Conservation (phyloP, 2,888 invertebrate genomes). For the Temnothorax ravouxi region DNA sequence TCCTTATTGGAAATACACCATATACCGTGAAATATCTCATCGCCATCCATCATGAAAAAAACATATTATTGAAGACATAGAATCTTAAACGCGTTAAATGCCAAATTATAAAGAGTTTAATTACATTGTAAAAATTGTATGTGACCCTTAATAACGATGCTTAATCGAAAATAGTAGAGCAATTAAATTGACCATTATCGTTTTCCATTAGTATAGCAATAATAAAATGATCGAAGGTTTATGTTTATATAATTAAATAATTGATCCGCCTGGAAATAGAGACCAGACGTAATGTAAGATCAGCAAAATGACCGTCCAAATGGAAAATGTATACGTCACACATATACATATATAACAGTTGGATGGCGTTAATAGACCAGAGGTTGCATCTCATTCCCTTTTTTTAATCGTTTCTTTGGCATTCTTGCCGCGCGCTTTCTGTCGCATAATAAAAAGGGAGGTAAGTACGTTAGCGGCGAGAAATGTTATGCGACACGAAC, state of each 20-base stretch:
- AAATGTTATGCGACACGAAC: slow-evolving; percentile 58
- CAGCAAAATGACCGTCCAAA: not conserved
- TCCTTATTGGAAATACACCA: slow-evolving; percentile 49
- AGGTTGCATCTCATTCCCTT: not conserved
- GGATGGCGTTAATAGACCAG: slow-evolving; percentile 9
- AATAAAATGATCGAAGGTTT: not conserved
- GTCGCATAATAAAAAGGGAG: slow-evolving; percentile 28
- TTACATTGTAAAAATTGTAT: not conserved
- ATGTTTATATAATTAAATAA: slow-evolving; percentile 4
- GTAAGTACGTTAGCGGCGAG: slow-evolving; percentile 37
- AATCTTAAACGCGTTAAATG: not conserved
- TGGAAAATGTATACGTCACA: not conserved
- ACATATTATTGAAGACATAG: slow-evolving; percentile 16
- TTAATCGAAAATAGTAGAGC: not conserved
- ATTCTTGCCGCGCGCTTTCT: slow-evolving; percentile 38
- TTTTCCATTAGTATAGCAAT: not conserved
- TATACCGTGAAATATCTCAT: slow-evolving; percentile 40
- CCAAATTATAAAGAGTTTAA: slow-evolving; percentile 18
- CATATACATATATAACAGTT: not conserved
- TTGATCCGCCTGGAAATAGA: not conserved
- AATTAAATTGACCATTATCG: not conserved
- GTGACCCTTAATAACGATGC: not conserved
- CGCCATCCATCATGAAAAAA: slow-evolving; percentile 2
- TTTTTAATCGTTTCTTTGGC: not conserved
- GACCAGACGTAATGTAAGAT: not conserved